Evolutionary conservation across 2,113 vertebrate genomes (phyloP).

Genomic region (Chloroceryle aenea): DNA sequence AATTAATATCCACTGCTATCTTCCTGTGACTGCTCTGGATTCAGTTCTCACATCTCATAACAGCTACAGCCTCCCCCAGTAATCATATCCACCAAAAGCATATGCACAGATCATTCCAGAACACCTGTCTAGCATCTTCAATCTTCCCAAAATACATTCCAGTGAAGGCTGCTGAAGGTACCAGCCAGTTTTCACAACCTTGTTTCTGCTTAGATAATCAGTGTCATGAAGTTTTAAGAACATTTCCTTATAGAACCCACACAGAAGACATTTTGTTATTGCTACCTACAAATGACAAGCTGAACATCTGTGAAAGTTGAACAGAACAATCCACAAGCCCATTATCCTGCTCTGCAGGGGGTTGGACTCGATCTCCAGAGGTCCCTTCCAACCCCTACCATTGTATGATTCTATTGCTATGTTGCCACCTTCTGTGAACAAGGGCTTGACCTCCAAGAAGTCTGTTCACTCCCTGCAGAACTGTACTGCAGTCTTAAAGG

Average conservation of each 20-base stretch:
- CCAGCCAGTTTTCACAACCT: neutral
- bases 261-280: neutral
- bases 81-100: neutral
- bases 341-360: neutral
- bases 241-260: neutral
- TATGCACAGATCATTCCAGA: neutral
- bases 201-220: neutral
- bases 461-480: neutral
- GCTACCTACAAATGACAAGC: neutral
- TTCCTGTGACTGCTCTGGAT: neutral
- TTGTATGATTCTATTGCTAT: neutral
- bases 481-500: neutral
- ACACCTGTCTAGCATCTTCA: neutral
- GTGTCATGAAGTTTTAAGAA: neutral
- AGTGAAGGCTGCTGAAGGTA: neutral
- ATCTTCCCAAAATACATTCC: neutral
- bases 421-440: neutral
- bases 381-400: no score
- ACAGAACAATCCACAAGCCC: neutral
- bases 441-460: neutral
- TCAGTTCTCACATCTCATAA: neutral
- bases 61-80: neutral
- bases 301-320: neutral
- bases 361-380: no score
- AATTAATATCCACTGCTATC: neutral